Evolutionary conservation across 2,888 invertebrate species (phyloP).

Genomic region (Ophioninae sp.): DNA sequence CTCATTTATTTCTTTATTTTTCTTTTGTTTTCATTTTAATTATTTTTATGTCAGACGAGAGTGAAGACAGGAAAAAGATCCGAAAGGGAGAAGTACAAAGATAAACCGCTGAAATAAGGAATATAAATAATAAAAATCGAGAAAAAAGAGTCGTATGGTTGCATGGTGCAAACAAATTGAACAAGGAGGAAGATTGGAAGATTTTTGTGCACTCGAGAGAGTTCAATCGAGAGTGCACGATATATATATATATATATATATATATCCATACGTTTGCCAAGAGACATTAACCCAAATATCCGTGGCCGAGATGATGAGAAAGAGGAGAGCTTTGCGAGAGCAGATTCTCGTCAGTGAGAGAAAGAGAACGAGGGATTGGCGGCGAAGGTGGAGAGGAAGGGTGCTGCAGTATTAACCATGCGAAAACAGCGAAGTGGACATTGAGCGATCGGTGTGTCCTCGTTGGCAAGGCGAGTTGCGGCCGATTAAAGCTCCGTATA

Average conservation of each 20-base stretch:
- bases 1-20: too few species aligned
- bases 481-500: conserved; percentile 58
- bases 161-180: conserved; percentile 58
- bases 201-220: conserved; percentile 45
- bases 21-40: too few species aligned
- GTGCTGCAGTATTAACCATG: conserved; percentile 61
- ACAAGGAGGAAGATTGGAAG: conserved; percentile 44
- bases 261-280: conserved; percentile 68
- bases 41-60: too few species aligned
- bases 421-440: conserved; percentile 66
- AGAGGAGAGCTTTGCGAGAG: conserved; percentile 51
- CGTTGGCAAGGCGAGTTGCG: conserved; percentile 62
- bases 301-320: conserved; percentile 59
- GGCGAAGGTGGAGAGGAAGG: conserved; percentile 10
- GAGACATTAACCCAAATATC: conserved; percentile 73
- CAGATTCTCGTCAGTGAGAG: conserved; percentile 19
- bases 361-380: neutral
- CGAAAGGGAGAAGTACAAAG: too few species aligned
- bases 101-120: neutral
- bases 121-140: neutral
- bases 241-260: neutral
- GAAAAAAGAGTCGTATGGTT: conserved; percentile 4
- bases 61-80: too few species aligned
- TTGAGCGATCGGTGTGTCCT: conserved; percentile 68
- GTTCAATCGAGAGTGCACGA: conserved; percentile 52